Base-by-base conservation (phyloP, 2,888 invertebrate species). In the Ichneumoninae sp. region DNA sequence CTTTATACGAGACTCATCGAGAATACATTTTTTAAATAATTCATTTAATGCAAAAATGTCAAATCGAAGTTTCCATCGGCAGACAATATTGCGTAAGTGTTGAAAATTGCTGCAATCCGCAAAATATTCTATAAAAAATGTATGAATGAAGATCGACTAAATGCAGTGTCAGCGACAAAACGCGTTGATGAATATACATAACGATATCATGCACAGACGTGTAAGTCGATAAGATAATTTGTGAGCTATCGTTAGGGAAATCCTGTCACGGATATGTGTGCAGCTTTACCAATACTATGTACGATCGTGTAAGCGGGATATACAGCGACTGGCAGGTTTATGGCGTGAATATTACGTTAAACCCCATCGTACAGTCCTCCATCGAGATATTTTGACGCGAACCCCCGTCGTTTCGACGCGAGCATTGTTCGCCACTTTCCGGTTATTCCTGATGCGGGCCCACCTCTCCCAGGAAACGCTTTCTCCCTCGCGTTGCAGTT, bases 371-470 rank as follows among this genome's bases (percentile, higher is more conserved):
- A 30, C 26, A 26, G 57, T 33, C 77, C 44, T 60, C 68, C 57
- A 60, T 44, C 54, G 50, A 33, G 54, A 36, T 62, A 33, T 36
- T 5, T 33, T 52, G 22, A 52, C 30, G 13, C 26, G 70, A 54
- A 30, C 10, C 57, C 44, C 40, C 44, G 52, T 76, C 54, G 44
- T 70, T 47, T 60, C 50, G 66, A 82, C 13, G 47, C 50, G 1
- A 19, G 54, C 54, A 60, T 68, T 66, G 66, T 82, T 65, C 76
- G 54, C 54, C 68, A 36, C 47, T 71, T 77, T 57, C 68, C 82
- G 57, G 47, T 77, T 47, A 66, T 65, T 72, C 62, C 33, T 60
- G 77, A 54, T 44, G 66, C 44, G 10, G 13, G 50, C 36, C 36
- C 71, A 71, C 33, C 36, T 57, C 36, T 57, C 71, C 22, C 44